phyloP scores from a whole-genome alignment of 2,888 invertebrate genomes.

The Eurois occulta region DNA sequence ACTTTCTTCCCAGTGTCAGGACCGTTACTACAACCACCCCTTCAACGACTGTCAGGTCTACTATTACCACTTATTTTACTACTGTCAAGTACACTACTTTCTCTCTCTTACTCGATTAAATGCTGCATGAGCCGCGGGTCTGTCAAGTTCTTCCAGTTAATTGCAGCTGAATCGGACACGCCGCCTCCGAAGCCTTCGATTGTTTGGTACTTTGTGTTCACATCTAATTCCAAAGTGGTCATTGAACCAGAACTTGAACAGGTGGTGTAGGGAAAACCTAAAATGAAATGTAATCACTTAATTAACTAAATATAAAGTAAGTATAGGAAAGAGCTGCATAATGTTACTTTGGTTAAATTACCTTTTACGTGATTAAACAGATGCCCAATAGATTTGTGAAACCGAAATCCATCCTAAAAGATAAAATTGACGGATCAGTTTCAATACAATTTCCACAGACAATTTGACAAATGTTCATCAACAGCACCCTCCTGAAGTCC shows the following conservation, averaged over 20 bases:
- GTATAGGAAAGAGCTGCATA: background rate
- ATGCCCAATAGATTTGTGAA: slow-evolving; percentile 69
- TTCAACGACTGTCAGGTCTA: background rate
- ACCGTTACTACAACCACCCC: background rate
- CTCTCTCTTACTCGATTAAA: slow-evolving; percentile 63
- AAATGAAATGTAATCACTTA: background rate
- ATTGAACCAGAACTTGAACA: background rate
- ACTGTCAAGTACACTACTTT: background rate
- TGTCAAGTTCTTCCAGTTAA: slow-evolving; percentile 91
- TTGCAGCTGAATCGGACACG: slow-evolving; percentile 93
- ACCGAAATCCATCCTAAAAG: slow-evolving; percentile 75
- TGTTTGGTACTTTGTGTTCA: slow-evolving; percentile 87
- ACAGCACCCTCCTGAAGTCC: background rate
- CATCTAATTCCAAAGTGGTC: slow-evolving; percentile 56
- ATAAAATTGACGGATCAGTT: background rate
- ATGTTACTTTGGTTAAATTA: slow-evolving; percentile 1
- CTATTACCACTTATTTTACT: background rate
- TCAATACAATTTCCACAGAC: background rate
- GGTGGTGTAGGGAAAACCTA: background rate
- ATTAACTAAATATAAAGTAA: background rate
- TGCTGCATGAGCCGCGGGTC: slow-evolving; percentile 75
- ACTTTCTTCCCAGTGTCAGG: background rate
- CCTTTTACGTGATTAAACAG: slow-evolving; percentile 21
- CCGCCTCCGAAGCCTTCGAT: slow-evolving; percentile 96
- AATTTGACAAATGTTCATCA: background rate